Base-by-base conservation (phyloP, 1,140 invertebrate species). In the Neodiprion pinetum region DNA sequence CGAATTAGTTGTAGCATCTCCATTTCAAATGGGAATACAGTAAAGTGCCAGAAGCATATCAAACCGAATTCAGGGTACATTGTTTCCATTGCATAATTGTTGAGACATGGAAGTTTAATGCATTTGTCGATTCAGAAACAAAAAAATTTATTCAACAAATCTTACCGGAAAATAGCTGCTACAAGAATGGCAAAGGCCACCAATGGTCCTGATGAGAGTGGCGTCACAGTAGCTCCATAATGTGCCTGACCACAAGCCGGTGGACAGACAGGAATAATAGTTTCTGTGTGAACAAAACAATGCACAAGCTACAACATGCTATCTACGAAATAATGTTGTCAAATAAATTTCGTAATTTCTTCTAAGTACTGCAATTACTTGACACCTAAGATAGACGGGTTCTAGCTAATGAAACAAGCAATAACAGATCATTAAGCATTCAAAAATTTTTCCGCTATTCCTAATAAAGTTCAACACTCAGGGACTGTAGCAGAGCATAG, bases 191-290 rank as follows among this genome's bases (percentile, higher is more conserved):
- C 76, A 76, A 90, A 77, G 66, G 83, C 82, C 76, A 91, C 77
- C 77, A 89, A 76, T 67, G 82, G 75, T 74, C 83, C 82, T 66
- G 88, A 88, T 79, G 86, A 85, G 75, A 86, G 72, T 80, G 85
- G 82, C 67, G 84, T 70, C 79, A 80, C 88, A 68, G 91, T 92
- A 72, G 89, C 88, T 77, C 89, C 92, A 83, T 91, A 93, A 72
- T 91, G 89, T 71, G 91, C 90, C 87, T 94, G 93, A 61, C 94
- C 95, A 90, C 96, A 98, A 82, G 96, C 96, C 78, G 96, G 96
- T 79, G 96, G 96, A 86, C 96, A 98, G 80, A 97, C 94, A 75
- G 96, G 96, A 76, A 96, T 96, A 84, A 96, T 93, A 70, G 95
- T 95, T 91, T 97, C 95, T 95, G 92, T 82, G 85, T 85, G 89